Evolutionary conservation across 2,888 invertebrate genomes (phyloP).

Genomic region (Hydriomena furcata): DNA sequence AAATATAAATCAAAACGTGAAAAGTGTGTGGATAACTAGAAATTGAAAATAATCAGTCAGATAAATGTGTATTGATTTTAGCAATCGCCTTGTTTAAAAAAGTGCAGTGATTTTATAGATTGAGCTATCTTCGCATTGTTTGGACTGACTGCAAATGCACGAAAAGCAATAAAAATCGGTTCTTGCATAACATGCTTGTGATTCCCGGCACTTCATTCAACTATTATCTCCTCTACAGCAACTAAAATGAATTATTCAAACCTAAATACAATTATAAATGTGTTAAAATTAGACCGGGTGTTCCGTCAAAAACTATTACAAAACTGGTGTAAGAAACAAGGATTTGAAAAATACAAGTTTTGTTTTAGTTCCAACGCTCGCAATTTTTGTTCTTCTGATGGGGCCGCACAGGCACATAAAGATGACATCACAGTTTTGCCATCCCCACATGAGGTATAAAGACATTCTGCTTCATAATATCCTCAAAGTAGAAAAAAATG

Average conservation of each 20-base stretch:
- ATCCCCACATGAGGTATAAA: constrained; percentile 67
- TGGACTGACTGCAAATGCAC: neutral
- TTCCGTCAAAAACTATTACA: constrained; percentile 48
- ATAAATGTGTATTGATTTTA: no score
- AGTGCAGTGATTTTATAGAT: no score
- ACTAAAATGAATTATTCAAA: constrained; percentile 70
- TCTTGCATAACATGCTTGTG: constrained; percentile 65
- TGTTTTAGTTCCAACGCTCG: constrained; percentile 40
- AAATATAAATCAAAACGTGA: no score
- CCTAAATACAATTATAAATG: constrained; percentile 53
- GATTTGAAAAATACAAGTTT: constrained; percentile 38
- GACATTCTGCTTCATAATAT: no score
- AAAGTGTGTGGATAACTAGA: no score
- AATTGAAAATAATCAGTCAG: no score
- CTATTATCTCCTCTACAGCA: constrained; percentile 29
- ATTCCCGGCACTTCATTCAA: constrained; percentile 33
- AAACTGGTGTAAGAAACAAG: constrained; percentile 44
- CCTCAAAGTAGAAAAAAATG: no score
- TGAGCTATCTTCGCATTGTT: neutral
- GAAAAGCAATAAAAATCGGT: constrained; percentile 27
- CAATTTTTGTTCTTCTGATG: constrained; percentile 47
- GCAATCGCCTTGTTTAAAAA: no score
- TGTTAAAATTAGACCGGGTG: constrained; percentile 58
- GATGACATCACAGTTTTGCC: constrained; percentile 60
- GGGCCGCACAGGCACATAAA: constrained; percentile 47